Conservation (phyloP, 2,888 invertebrate genomes). For the Ditylenchus weischeri region DNA sequence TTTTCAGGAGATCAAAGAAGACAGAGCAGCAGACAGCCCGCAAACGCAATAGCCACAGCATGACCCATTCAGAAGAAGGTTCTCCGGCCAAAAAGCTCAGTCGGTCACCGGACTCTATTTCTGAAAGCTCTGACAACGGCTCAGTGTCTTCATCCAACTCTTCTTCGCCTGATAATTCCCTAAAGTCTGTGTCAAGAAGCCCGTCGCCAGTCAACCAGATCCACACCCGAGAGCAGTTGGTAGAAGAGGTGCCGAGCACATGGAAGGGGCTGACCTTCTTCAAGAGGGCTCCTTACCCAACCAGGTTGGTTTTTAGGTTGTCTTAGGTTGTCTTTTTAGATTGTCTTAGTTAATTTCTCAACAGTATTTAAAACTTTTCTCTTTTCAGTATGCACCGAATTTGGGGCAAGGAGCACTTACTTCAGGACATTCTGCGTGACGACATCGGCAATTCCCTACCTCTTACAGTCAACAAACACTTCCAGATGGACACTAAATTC, state of each 20-base stretch:
- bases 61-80: too few species aligned
- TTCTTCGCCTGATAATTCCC: too few species aligned
- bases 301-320: constrained; percentile 29
- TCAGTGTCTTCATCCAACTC: too few species aligned
- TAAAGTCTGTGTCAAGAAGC: constrained; percentile 8
- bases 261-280: constrained; percentile 53
- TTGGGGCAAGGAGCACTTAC: constrained; percentile 81
- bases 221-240: constrained; percentile 41
- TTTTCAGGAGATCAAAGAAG: too few species aligned
- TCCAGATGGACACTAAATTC: constrained; percentile 61
- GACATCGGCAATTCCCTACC: constrained; percentile 81
- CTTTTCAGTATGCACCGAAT: constrained; percentile 74
- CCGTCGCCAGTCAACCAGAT: constrained; percentile 25
- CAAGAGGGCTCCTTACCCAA: constrained; percentile 48
- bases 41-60: too few species aligned
- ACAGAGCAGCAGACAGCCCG: too few species aligned
- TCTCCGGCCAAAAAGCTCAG: too few species aligned
- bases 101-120: too few species aligned
- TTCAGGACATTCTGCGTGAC: constrained; percentile 89
- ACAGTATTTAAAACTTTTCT: not conserved
- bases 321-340: too few species aligned
- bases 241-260: constrained; percentile 45
- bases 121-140: too few species aligned
- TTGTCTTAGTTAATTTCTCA: not conserved
- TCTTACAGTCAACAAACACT: constrained; percentile 85